These are phyloP conservation scores for Hippoglossus hippoglossus DNA, from an alignment of 2,797 vertebrate genomes.

Conservation along the genomic window DNA sequence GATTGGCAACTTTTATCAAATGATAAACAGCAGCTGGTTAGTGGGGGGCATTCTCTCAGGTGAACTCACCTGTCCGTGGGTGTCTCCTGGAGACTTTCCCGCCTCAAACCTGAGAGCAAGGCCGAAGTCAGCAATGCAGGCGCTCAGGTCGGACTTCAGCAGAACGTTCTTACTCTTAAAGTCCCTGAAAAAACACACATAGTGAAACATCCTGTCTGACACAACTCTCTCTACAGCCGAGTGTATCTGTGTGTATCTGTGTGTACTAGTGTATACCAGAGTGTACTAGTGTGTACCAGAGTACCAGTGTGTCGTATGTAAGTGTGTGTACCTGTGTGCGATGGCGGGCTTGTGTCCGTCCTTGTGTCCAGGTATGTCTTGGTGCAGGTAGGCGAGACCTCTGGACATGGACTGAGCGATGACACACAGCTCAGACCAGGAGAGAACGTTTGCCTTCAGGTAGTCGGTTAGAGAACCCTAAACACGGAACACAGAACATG, in stretches of 20 bases:
- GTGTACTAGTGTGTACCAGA: too few relatives aligned
- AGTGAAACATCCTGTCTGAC: slow-evolving; percentile 2
- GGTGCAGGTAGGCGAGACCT: slow-evolving; percentile 92
- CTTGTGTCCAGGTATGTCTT: slow-evolving; percentile 91
- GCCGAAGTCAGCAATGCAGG: slow-evolving; percentile 94
- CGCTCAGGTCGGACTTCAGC: slow-evolving; percentile 92
- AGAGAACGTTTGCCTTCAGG: slow-evolving; percentile 93
- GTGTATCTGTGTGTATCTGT: too few relatives aligned
- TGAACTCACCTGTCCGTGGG: slow-evolving; percentile 90
- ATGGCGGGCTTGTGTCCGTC: slow-evolving; percentile 93
- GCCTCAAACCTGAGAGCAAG: slow-evolving; percentile 94
- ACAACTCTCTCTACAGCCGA: too few relatives aligned
- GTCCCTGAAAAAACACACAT: slow-evolving; percentile 83
- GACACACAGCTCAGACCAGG: slow-evolving; percentile 93
- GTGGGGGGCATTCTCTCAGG: neutral
- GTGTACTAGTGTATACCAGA: too few relatives aligned
- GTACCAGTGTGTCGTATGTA: too few relatives aligned
- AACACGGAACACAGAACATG: neutral
- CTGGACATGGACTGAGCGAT: slow-evolving; percentile 92
- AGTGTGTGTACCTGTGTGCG: slow-evolving; percentile 87
- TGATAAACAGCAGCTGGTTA: too few relatives aligned
- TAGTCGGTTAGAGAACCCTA: slow-evolving; percentile 94
- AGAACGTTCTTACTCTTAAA: slow-evolving; percentile 97
- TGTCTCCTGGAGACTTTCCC: slow-evolving; percentile 93
- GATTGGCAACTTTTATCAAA: too few relatives aligned